Conservation (phyloP, 2,113 vertebrate genomes). For the Trinectes maculatus region DNA sequence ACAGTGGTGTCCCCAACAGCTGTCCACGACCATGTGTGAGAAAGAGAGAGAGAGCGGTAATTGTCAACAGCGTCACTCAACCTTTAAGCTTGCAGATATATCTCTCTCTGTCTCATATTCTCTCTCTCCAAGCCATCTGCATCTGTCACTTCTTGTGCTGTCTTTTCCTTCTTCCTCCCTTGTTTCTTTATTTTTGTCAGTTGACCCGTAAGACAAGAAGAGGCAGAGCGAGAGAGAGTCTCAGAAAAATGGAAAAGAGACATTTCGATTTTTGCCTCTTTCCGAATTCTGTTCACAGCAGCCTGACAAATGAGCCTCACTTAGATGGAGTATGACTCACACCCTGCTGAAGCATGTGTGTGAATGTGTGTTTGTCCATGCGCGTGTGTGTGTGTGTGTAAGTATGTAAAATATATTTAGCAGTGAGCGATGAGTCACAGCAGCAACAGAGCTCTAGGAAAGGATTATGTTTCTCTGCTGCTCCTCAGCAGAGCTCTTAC, state of each 20-base stretch:
- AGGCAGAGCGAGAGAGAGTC: neutral
- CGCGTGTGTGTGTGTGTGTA: slow-evolving; percentile 34
- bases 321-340: slow-evolving; percentile 70
- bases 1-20: slow-evolving; percentile 64
- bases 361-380: slow-evolving; percentile 36
- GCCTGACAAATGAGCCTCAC: slow-evolving; percentile 70
- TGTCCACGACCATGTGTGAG: slow-evolving; percentile 51
- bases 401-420: slow-evolving; percentile 77
- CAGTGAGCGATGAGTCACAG: slow-evolving; percentile 72
- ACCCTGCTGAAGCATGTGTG: slow-evolving; percentile 46
- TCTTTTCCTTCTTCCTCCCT: neutral
- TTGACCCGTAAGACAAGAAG: neutral
- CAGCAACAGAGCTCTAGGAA: slow-evolving; percentile 60
- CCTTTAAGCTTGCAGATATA: neutral
- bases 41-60: slow-evolving; percentile 11
- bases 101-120: neutral
- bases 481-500: slow-evolving; percentile 47
- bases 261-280: slow-evolving; percentile 37
- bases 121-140: neutral
- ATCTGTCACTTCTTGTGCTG: neutral
- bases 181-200: neutral
- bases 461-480: slow-evolving; percentile 68
- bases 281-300: slow-evolving; percentile 56
- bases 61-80: slow-evolving; percentile 7
- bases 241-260: neutral